Evolutionary conservation across 1,140 invertebrate species (phyloP), one percentile per base, ranked within the genome.

Genomic region (Cepaea nemoralis): DNA sequence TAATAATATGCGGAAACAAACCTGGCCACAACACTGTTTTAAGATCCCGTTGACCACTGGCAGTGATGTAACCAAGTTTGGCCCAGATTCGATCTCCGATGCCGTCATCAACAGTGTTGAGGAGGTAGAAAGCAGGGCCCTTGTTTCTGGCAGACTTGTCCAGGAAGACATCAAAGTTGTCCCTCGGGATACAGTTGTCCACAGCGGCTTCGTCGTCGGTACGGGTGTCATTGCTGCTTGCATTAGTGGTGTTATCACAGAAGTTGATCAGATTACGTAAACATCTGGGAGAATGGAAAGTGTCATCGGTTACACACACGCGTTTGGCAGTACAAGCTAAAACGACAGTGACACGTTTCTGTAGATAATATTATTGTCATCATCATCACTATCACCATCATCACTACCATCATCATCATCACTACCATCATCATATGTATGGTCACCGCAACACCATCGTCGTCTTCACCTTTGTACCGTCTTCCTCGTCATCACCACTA

Each of bases 11-110:
- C 16, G 42, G 5, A 37, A 14, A 71, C 78, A 55, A 8, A 80
- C 78, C 78, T 0, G 96, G 95, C 96, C 96, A 97, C 24, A 96
- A 94, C 83, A 97, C 96, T 0, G 96, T 96, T 84, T 96, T 95
- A 73, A 97, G 90, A 74, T 87, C 78, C 14, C 78, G 50, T 24
- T 80, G 33, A 10, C 82, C 82, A 33, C 50, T 69, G 24, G 79
- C 83, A 12, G 96, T 95, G 37, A 96, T 95, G 42, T 93, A 93
- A 6, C 94, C 93, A 6, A 95, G 95, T 8, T 93, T 93, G 1
- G 96, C 93, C 85, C 92, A 91, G 24, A 87, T 84, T 10, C 70
- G 84, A 8, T 74, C 67, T 24, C 66, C 70, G 24, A 31, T 55
- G 10, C 66, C 50, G n/a, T 86, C 80, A 8, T 83, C 76, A 76